Base-by-base conservation (phyloP, 2,113 vertebrate genomes). In the Lagenorhynchus albirostris region DNA sequence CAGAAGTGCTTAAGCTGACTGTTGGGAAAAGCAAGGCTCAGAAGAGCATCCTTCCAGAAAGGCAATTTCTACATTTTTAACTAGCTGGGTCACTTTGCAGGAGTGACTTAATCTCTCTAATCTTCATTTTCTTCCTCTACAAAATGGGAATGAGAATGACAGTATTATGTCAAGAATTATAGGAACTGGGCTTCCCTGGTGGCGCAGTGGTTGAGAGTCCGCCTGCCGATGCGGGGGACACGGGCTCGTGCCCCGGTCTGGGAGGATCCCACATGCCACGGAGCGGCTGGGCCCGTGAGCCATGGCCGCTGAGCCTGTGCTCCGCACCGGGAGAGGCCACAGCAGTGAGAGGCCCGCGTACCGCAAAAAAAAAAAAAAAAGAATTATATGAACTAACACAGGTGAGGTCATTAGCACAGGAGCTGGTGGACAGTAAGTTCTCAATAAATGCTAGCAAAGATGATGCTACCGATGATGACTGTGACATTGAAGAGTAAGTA, bases 381-480 rank as follows among this genome's bases (percentile, higher is more conserved):
- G 44, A 47, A 47, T 47, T 47, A 47, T 47, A 47, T 47, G 50
- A 84, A 89, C 55, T 89, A 41, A 23, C 18, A 13, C 38, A 93
- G 53, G 31, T 67, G 53, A 62, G 60, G 44, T 29, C 15, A n/a
- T 65, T 25, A n/a, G 29, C 79, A 21, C n/a, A 90, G 71, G 71
- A 25, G 13, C 18, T 4, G 9, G 65, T 23, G 36, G 41, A 60
- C 6, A 11, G 23, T 82, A 62, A 81, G 41, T 18, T n/a, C 21
- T 12, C 25, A 5, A 9, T 25, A 58, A 86, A 18, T 25, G 10
- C 15, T 44, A 47, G 44, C 14, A 55, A 65, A 87, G 88, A 38
- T 0, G 6, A 5, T 11, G 55, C 6, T 0, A 23, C n/a, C 23
- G 3, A 0, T 89, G 36, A 3, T 50, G 67, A 14, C 10, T 5